phyloP scores from a whole-genome alignment of 2,797 vertebrate species.

The Mycteria americana region DNA sequence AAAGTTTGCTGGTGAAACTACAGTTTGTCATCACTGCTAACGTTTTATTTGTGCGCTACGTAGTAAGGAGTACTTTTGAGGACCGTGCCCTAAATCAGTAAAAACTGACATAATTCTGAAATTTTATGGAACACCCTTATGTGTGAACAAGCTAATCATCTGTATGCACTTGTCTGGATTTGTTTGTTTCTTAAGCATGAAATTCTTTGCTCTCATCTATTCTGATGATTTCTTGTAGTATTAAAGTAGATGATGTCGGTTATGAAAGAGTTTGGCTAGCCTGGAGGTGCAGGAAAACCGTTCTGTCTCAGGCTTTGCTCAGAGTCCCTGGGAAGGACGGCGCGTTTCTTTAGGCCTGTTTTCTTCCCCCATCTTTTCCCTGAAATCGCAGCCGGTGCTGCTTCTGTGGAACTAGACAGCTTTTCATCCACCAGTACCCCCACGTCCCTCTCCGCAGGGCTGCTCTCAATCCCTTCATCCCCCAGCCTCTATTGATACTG shows the following conservation, averaged over 20 bases:
- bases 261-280: not conserved
- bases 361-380: not conserved
- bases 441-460: no score
- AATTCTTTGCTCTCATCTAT: not conserved
- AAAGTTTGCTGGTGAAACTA: conserved; percentile 70
- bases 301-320: not conserved
- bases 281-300: not conserved
- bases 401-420: not conserved
- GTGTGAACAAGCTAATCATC: not conserved
- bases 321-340: not conserved
- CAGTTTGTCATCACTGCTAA: not conserved
- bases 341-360: not conserved
- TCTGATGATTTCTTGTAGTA: not conserved
- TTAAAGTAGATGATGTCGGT: not conserved
- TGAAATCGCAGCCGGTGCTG: not conserved
- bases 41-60: accelerated
- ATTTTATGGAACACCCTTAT: not conserved
- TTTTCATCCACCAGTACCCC: no score
- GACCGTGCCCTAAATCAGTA: not conserved
- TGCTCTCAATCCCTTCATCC: no score
- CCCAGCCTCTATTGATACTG: no score
- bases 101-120: not conserved
- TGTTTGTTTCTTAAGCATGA: not conserved
- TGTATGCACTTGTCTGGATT: not conserved
- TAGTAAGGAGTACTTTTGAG: not conserved